Evolutionary conservation across 2,113 vertebrate genomes (phyloP).

Genomic region (Hirundichthys speculiger): DNA sequence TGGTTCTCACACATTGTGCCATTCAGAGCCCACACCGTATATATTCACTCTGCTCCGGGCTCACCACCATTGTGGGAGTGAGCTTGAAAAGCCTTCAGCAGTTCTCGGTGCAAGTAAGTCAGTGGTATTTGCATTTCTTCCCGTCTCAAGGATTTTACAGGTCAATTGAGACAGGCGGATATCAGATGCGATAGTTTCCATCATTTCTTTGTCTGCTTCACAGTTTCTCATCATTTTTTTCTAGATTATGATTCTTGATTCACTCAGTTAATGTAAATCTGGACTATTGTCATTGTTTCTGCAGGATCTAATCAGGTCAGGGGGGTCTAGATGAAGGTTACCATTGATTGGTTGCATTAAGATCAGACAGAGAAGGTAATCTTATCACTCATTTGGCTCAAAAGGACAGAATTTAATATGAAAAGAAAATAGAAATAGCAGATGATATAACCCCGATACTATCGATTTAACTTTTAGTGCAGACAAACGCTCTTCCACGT

Average conservation of each 20-base stretch:
- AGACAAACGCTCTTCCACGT: too few relatives aligned
- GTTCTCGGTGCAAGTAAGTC: constrained; percentile 83
- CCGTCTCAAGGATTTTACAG: constrained; percentile 90
- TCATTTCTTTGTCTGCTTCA: constrained; percentile 16
- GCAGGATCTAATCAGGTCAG: too few relatives aligned
- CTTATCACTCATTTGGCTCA: too few relatives aligned
- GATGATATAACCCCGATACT: too few relatives aligned
- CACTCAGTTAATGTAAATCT: too few relatives aligned
- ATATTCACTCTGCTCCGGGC: constrained; percentile 79
- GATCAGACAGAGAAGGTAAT: too few relatives aligned
- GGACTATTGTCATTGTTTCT: too few relatives aligned
- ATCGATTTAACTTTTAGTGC: too few relatives aligned
- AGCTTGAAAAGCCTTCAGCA: constrained; percentile 86
- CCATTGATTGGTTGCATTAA: too few relatives aligned
- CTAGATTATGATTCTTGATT: background rate
- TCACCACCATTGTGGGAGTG: constrained; percentile 82
- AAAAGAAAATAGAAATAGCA: too few relatives aligned
- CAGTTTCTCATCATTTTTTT: background rate
- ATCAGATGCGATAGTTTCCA: constrained; percentile 23
- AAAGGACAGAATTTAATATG: too few relatives aligned
- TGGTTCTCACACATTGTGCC: constrained; percentile 72
- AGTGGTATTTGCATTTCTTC: constrained; percentile 90
- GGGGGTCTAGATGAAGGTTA: too few relatives aligned
- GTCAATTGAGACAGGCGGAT: constrained; percentile 83
- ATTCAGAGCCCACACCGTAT: constrained; percentile 74